phyloP scores from a whole-genome alignment of 2,113 vertebrate genomes.

The Progne subis region DNA sequence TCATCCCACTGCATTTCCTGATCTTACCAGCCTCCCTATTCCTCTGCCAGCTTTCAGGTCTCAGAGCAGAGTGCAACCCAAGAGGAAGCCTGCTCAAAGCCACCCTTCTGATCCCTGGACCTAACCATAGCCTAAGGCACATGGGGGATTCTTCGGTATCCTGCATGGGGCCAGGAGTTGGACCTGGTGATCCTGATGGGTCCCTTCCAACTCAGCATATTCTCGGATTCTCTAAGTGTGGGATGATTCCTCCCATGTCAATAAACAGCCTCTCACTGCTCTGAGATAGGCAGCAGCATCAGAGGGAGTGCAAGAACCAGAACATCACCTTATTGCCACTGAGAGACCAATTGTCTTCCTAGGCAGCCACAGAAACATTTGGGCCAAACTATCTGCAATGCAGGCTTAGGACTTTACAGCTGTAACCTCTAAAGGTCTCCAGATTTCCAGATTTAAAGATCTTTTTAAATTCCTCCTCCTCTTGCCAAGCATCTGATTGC shows the following conservation, averaged over 20 bases:
- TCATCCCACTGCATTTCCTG: background rate
- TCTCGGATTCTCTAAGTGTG: background rate
- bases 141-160: background rate
- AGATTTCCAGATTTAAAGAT: slow-evolving; percentile 27
- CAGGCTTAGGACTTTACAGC: background rate
- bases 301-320: background rate
- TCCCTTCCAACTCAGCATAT: background rate
- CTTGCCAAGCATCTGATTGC: slow-evolving; percentile 31
- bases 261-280: accelerated
- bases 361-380: background rate
- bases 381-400: slow-evolving; percentile 43
- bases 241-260: background rate
- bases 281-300: background rate
- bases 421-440: slow-evolving; percentile 46
- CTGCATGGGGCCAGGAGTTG: background rate
- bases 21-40: background rate
- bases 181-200: background rate
- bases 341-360: accelerated
- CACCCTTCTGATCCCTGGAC: background rate
- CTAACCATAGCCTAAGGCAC: background rate
- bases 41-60: background rate
- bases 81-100: background rate
- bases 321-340: background rate
- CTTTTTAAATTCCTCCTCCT: slow-evolving; percentile 44
- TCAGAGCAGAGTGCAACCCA: background rate